Base-by-base conservation (phyloP, 2,888 invertebrate genomes). In the Chloromyia formosa region DNA sequence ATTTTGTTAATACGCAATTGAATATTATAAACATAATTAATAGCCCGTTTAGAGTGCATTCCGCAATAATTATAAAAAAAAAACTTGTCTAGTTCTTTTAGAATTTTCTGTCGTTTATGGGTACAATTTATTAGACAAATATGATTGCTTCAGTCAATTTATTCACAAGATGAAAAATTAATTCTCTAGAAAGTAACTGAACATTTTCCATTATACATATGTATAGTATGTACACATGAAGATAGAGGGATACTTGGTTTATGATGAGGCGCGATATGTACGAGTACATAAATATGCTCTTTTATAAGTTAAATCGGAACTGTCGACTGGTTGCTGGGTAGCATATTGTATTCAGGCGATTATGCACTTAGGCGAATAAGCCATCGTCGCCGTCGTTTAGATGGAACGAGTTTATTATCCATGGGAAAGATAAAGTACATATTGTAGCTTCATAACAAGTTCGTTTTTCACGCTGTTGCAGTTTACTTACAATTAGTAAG, bases 51-150 rank as follows among this genome's bases (percentile, higher is more conserved):
- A n/a, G n/a, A n/a, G 42, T 42, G 42, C 42, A 42, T 42, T 42
- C 42, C 42, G 12, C 7, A 42, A 58, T 42, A 16, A n/a, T n/a
- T n/a, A n/a, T n/a, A n/a, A n/a, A n/a, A 22, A 53, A 68, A 53
- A 68, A 68, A 68, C 66, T 10, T 53, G 66, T 68, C 61, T 12
- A 12, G 45, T 18, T 20, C 66, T 49, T 23, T 49, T 9, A 53
- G 53, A 68, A 68, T 68, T 49, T 53, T 68, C 66, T 22, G 23
- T 18, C 45, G 53, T 68, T 68, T 18, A 12, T 49, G n/a, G 49
- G 49, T 20, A 68, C 66, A 49, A 68, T 68, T 68, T 68, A 68
- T 68, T 68, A 68, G 66, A 49, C 66, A 68, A 45, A 49, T 68
- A 68, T 68, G 45, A 68, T 68, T 22, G 22, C 23, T 20, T 23